Conservation (phyloP, 2,113 vertebrate genomes). For the Suncus etruscus region DNA sequence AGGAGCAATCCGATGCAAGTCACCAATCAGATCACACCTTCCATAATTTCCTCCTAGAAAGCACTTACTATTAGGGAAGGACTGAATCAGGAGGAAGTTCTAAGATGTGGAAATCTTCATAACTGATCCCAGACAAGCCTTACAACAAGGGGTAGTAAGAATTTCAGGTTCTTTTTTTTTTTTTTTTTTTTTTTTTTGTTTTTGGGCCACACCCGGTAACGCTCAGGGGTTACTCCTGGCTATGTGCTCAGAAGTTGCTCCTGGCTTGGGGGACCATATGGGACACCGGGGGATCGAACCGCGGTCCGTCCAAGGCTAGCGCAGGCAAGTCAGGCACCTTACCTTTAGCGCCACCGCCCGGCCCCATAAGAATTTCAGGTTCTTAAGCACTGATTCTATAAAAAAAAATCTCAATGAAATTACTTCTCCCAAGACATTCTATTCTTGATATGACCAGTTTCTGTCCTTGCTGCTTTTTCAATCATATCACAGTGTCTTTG, state of each 20-base stretch:
- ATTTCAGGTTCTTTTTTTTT: constrained; percentile 12
- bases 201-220: no score
- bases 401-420: neutral
- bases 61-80: neutral
- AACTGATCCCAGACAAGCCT: neutral
- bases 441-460: neutral
- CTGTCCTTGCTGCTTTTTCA: neutral
- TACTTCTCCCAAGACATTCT: constrained; percentile 13
- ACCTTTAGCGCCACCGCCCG: no score
- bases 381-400: neutral
- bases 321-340: no score
- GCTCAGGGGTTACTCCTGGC: no score
- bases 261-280: no score
- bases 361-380: constrained; percentile 13
- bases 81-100: neutral
- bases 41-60: constrained; percentile 31
- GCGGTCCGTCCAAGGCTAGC: no score
- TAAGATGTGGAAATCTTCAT: neutral
- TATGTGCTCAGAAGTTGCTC: no score
- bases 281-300: no score
- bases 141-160: neutral
- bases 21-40: neutral
- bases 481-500: neutral
- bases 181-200: no score
- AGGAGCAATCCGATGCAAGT: neutral